Evolutionary conservation across 2,888 invertebrate species (phyloP), one percentile per base, ranked within the genome.

Genomic region (Nowickia ferox): DNA sequence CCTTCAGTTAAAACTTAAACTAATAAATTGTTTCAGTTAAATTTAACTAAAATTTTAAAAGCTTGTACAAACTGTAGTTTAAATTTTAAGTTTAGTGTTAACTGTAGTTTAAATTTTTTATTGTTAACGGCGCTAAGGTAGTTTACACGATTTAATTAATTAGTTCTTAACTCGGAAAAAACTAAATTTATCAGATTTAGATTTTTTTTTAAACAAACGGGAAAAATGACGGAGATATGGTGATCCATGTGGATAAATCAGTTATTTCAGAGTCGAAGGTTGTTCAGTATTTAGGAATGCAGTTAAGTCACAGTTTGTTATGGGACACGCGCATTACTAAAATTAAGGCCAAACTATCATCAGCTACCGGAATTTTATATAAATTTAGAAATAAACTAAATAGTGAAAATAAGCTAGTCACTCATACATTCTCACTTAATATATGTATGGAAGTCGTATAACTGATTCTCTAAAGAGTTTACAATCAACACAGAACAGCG

Each of bases 371-470:
- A 57, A 57, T 57, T 17, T 30, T 57, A 57, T 57, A 57, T 30
- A 30, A 57, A 30, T 30, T 57, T 30, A 57, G 30, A 13, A 57
- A 57, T 30, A 57, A 57, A 57, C 30, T 57, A 10, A 57, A 57
- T 11, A 57, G 13, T 5, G 57, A 57, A 30, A 13, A 2, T 3
- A 57, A 57, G 30, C 30, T 57, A 57, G 22, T 22, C 30, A 30
- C 30, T 22, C 30, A 57, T 30, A n/a, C n/a, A n/a, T n/a, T n/a
- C 30, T 9, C 42, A 42, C 8, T 42, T 42, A 42, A 42, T 9
- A 42, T 42, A 42, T 42, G n/a, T n/a, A n/a, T n/a, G n/a, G n/a
- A n/a, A n/a, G n/a, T n/a, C n/a, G n/a, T n/a, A n/a, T n/a, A n/a
- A n/a, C n/a, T n/a, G n/a, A n/a, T n/a, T n/a, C n/a, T n/a, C n/a